Conservation (phyloP, 1,140 invertebrate species). For the Bathynomus jamesi region DNA sequence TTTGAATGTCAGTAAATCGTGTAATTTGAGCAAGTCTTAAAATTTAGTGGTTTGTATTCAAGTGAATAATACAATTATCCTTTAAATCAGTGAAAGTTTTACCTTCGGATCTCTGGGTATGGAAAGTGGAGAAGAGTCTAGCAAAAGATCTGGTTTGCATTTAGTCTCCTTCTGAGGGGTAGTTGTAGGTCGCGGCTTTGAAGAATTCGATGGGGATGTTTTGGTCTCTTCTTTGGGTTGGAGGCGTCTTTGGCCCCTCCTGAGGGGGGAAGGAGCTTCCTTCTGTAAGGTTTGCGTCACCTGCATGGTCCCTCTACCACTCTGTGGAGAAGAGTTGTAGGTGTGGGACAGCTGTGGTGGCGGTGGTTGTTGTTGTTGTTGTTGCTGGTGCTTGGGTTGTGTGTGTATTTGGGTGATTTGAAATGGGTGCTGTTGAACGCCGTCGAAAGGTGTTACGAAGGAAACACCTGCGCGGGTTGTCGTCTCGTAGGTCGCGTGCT, state of each 20-base stretch:
- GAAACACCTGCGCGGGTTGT: neutral
- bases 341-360: no score
- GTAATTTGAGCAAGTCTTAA: neutral
- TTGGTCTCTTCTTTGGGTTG: no score
- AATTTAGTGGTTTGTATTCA: neutral
- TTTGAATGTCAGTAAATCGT: neutral
- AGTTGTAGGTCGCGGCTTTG: constrained; percentile 4
- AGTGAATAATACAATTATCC: neutral
- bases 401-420: neutral
- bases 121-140: neutral
- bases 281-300: no score
- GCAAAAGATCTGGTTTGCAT: neutral
- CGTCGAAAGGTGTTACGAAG: neutral
- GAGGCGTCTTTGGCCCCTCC: no score
- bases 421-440: neutral
- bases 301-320: no score
- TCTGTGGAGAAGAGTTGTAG: no score
- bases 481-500: neutral
- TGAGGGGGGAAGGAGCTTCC: no score
- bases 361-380: no score
- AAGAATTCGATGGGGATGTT: neutral
- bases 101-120: neutral
- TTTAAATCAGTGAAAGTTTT: neutral
- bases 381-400: constrained; percentile 14
- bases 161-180: neutral